Percentiles rank a stretch among this genome's conserved stretches.
These are phyloP conservation scores for Tinamus guttatus DNA, from an alignment of 2,113 vertebrate genomes.

Conservation along the genomic window DNA sequence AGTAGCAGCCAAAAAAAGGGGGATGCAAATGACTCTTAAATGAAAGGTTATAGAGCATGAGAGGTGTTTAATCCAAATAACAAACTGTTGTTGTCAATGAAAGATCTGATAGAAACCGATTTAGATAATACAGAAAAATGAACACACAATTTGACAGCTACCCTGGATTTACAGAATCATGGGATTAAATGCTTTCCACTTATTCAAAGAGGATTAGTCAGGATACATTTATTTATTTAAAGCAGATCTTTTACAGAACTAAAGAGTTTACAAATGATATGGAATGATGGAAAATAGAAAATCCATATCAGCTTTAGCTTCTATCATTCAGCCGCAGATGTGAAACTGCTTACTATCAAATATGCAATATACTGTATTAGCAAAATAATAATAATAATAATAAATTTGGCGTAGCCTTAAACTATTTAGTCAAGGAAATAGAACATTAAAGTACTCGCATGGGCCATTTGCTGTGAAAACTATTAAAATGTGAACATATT, in stretches of 20 bases:
- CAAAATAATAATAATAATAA: constrained; percentile 48
- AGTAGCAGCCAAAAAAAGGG: constrained; percentile 41
- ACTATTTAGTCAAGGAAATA: constrained; percentile 10
- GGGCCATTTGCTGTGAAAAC: not conserved
- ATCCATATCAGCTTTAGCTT: constrained; percentile 72
- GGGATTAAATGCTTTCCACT: constrained; percentile 78
- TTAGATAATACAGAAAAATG: constrained; percentile 75
- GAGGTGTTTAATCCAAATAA: constrained; percentile 58
- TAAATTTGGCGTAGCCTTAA: not conserved
- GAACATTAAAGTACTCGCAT: not conserved
- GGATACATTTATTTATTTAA: constrained; percentile 79
- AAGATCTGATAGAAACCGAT: constrained; percentile 72
- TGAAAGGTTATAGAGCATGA: constrained; percentile 51
- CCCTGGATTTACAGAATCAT: constrained; percentile 73
- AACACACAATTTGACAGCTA: constrained; percentile 76
- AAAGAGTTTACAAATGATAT: constrained; percentile 73
- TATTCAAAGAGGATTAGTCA: constrained; percentile 79
- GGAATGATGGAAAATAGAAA: constrained; percentile 73
- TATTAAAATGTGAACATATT: not conserved
- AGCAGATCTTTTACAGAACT: constrained; percentile 78
- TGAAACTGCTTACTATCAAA: constrained; percentile 62
- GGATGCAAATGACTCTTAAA: constrained; percentile 63
- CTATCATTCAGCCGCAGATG: constrained; percentile 72
- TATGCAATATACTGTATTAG: constrained; percentile 30
- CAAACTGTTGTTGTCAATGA: constrained; percentile 64